phyloP scores from a whole-genome alignment of 2,113 vertebrate genomes.

The Petaurus breviceps region DNA sequence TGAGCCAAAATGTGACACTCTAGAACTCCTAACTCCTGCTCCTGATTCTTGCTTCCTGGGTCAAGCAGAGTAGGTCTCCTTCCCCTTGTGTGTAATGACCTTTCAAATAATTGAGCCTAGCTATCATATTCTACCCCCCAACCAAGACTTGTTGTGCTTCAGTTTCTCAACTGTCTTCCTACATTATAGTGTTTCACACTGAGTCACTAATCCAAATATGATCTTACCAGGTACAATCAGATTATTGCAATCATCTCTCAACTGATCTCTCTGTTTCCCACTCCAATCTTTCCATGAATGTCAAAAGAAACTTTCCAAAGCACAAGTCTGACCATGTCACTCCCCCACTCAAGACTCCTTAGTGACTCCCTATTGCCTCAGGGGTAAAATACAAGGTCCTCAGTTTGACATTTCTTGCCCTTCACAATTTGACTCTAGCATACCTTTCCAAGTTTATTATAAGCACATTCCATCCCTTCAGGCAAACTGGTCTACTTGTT shows the following conservation, averaged over 20 bases:
- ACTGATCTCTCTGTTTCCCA: neutral
- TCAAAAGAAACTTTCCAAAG: neutral
- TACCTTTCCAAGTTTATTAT: neutral
- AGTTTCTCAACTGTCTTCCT: neutral
- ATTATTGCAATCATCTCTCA: neutral
- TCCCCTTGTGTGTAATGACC: neutral
- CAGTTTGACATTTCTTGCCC: neutral
- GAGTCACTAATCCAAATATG: neutral
- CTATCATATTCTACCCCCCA: neutral
- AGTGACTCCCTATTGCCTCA: neutral
- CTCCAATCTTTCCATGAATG: neutral
- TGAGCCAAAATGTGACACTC: neutral
- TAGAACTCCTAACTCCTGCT: neutral
- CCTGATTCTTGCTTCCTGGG: neutral
- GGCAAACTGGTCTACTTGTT: neutral
- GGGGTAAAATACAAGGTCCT: neutral
- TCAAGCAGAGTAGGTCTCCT: neutral
- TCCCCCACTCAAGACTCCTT: neutral
- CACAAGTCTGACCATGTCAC: neutral
- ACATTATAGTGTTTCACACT: neutral
- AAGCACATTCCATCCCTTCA: neutral
- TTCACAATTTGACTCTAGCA: neutral
- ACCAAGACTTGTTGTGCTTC: neutral
- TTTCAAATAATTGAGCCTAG: neutral
- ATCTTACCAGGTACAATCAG: neutral